Conservation (phyloP, 2,113 vertebrate species). For the Scatophagus argus region DNA sequence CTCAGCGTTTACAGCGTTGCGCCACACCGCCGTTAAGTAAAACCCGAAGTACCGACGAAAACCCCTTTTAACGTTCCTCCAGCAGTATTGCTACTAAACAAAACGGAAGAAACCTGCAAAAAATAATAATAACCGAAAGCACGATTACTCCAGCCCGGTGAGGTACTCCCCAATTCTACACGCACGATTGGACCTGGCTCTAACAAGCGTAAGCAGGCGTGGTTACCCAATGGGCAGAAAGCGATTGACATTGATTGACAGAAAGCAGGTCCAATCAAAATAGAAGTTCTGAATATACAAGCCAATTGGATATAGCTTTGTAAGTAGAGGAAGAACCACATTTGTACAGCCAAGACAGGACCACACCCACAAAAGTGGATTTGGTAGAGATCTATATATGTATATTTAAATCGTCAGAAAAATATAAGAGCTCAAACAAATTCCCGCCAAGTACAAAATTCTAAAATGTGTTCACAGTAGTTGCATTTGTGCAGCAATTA, state of each 20-base stretch:
- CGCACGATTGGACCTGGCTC: conserved; percentile 54
- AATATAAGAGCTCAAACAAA: not conserved
- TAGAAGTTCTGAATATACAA: fast-evolving
- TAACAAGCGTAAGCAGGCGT: conserved; percentile 56
- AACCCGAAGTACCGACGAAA: not conserved
- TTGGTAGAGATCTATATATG: conserved; percentile 10
- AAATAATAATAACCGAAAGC: conserved; percentile 24
- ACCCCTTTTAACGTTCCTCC: not conserved
- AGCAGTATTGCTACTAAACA: not conserved
- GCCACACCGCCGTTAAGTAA: not conserved
- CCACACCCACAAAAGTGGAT: conserved; percentile 56
- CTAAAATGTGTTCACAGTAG: not conserved
- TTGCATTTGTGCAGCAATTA: not conserved
- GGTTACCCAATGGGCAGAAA: not conserved
- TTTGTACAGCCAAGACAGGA: conserved; percentile 12
- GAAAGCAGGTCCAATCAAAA: conserved; percentile 1
- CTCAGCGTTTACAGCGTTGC: conserved; percentile 20
- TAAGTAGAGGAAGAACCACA: conserved; percentile 17
- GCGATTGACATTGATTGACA: conserved; percentile 58
- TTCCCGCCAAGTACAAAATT: not conserved
- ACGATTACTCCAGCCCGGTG: conserved; percentile 32
- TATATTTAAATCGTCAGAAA: not conserved
- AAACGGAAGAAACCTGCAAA: not conserved
- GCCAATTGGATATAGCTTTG: conserved; percentile 32
- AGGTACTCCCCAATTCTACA: conserved; percentile 40